Evolutionary conservation across 2,888 invertebrate species (phyloP).

Genomic region (Cremastinae sp.): DNA sequence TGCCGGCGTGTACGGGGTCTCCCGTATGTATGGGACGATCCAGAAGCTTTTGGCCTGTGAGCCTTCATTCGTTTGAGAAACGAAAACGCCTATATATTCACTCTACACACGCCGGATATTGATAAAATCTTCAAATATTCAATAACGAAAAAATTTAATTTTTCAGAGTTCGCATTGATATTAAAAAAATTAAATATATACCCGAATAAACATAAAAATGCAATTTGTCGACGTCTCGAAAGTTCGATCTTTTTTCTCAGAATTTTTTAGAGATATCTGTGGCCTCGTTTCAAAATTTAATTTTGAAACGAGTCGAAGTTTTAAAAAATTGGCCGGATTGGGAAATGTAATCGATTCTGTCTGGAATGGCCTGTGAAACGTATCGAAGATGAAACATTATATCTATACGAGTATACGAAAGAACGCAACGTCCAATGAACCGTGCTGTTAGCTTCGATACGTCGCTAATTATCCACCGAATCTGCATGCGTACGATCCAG

Average conservation of each 20-base stretch:
- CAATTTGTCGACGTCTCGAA: too few species aligned
- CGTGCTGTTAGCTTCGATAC: constrained; percentile 45
- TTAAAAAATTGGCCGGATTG: not conserved
- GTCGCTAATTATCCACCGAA: constrained; percentile 45
- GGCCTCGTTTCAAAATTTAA: not conserved
- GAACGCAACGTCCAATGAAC: constrained; percentile 51
- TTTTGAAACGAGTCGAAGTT: not conserved
- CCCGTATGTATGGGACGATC: not conserved
- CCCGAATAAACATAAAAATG: too few species aligned
- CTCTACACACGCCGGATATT: too few species aligned
- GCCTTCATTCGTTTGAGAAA: too few species aligned
- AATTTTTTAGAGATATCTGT: too few species aligned
- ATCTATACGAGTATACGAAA: not conserved
- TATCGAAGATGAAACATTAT: not conserved
- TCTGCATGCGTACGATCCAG: constrained; percentile 40
- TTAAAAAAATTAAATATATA: too few species aligned
- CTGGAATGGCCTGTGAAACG: constrained; percentile 1
- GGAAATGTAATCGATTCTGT: not conserved
- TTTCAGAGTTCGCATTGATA: too few species aligned
- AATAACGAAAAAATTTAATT: too few species aligned
- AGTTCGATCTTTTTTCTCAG: too few species aligned
- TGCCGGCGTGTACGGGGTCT: constrained; percentile 42
- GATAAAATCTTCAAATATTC: too few species aligned
- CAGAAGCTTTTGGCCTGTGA: not conserved
- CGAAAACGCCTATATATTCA: too few species aligned